phyloP scores from a whole-genome alignment of 2,888 invertebrate genomes.

The Leptinotarsa rubiginosa region DNA sequence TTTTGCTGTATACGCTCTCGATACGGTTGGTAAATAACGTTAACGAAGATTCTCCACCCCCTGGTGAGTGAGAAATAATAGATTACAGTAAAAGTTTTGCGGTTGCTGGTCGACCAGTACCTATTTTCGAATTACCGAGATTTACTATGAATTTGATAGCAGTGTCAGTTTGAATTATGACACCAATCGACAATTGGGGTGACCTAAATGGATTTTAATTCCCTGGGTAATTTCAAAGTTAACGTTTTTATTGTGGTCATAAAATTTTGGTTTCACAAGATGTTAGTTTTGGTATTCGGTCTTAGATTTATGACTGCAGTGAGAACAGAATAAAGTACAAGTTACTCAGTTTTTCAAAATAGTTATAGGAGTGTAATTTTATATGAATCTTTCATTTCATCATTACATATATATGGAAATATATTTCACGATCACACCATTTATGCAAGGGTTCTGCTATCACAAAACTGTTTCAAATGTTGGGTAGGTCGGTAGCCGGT shows the following conservation, averaged over 20 bases:
- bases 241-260: slow-evolving; percentile 27
- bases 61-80: slow-evolving; percentile 23
- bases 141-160: slow-evolving; percentile 27
- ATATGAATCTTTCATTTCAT: neutral
- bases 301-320: slow-evolving; percentile 13
- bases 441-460: neutral
- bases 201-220: slow-evolving; percentile 32
- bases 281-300: neutral
- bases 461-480: too few species aligned
- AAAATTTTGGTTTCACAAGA: slow-evolving; percentile 16
- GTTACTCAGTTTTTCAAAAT: neutral
- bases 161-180: slow-evolving; percentile 33
- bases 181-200: slow-evolving; percentile 25
- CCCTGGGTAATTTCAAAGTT: slow-evolving; percentile 24
- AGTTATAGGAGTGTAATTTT: neutral
- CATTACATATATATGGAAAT: neutral
- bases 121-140: slow-evolving; percentile 21
- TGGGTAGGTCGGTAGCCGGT: too few species aligned
- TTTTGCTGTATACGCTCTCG: slow-evolving; percentile 29
- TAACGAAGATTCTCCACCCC: slow-evolving; percentile 29
- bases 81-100: slow-evolving; percentile 32
- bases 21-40: slow-evolving; percentile 23
- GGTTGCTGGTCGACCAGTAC: slow-evolving; percentile 36
- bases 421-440: neutral
- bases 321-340: neutral